These are phyloP conservation scores for Poicephalus meyeri DNA, from an alignment of 2,113 vertebrate genomes.

Conservation along the genomic window DNA sequence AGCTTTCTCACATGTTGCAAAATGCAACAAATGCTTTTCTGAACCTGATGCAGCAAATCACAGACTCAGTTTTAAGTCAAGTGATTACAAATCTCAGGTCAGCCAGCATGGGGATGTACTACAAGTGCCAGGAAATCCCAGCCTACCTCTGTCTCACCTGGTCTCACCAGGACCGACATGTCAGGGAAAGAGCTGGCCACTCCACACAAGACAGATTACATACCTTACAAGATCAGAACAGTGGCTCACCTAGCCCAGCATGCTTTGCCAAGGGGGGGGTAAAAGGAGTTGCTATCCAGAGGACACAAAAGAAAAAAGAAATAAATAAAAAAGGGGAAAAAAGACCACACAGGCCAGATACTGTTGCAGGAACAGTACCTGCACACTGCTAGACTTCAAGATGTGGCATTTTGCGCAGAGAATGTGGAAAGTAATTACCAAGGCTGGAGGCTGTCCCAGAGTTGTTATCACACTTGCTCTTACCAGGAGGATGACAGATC, in stretches of 20 bases:
- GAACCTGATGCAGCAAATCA: background rate
- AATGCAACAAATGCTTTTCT: background rate
- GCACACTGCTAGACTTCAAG: background rate
- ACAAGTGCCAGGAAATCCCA: background rate
- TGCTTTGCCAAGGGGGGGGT: background rate
- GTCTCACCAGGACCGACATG: background rate
- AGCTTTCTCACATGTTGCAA: background rate
- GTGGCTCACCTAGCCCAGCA: background rate
- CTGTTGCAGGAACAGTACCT: background rate
- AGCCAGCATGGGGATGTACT: background rate
- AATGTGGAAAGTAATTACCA: background rate
- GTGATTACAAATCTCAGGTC: background rate
- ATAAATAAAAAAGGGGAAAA: background rate
- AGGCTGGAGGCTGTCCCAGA: background rate
- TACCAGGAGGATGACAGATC: background rate
- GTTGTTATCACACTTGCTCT: background rate
- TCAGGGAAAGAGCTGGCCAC: background rate
- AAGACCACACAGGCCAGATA: background rate
- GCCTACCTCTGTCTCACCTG: background rate
- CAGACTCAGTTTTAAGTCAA: background rate
- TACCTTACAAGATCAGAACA: background rate
- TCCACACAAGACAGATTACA: background rate
- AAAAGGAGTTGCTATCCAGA: background rate
- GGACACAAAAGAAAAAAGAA: background rate
- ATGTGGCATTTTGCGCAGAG: background rate